phyloP scores from a whole-genome alignment of 23 tunicate genomes.

The Trididemnum nubilum region DNA sequence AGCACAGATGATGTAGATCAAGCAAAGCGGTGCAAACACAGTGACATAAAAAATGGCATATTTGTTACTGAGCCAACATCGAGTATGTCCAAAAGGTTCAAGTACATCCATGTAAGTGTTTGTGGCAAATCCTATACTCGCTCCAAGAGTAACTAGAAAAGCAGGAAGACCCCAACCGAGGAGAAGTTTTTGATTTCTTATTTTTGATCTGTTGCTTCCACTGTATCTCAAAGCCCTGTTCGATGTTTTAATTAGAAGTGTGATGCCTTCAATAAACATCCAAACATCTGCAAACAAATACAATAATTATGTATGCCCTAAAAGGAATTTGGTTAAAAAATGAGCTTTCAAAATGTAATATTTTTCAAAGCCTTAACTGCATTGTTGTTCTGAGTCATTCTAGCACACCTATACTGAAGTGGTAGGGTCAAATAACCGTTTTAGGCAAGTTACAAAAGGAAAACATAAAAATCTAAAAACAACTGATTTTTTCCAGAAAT shows the following conservation, averaged over 20 bases:
- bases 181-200: constrained; percentile 10
- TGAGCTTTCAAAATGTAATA: too few relatives aligned
- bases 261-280: constrained; percentile 70
- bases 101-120: constrained; percentile 15
- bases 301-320: too few relatives aligned
- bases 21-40: constrained; percentile 37
- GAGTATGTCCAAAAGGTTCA: constrained; percentile 1
- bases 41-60: constrained; percentile 7
- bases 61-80: constrained; percentile 44
- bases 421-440: too few relatives aligned
- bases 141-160: constrained; percentile 28
- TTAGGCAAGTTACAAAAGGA: too few relatives aligned
- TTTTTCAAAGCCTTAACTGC: too few relatives aligned
- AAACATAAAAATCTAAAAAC: too few relatives aligned
- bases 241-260: constrained; percentile 56
- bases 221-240: constrained; percentile 25
- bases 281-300: constrained; percentile 49
- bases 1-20: constrained; percentile 20
- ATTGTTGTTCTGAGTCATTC: too few relatives aligned
- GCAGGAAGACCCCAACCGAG: constrained; percentile 46
- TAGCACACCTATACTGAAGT: too few relatives aligned
- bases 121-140: constrained; percentile 29
- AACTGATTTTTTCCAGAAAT: too few relatives aligned
- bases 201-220: constrained; percentile 27
- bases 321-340: too few relatives aligned